These are phyloP conservation scores for Chloropsis cyanopogon DNA, from an alignment of 2,113 vertebrate genomes.

Conservation along the genomic window DNA sequence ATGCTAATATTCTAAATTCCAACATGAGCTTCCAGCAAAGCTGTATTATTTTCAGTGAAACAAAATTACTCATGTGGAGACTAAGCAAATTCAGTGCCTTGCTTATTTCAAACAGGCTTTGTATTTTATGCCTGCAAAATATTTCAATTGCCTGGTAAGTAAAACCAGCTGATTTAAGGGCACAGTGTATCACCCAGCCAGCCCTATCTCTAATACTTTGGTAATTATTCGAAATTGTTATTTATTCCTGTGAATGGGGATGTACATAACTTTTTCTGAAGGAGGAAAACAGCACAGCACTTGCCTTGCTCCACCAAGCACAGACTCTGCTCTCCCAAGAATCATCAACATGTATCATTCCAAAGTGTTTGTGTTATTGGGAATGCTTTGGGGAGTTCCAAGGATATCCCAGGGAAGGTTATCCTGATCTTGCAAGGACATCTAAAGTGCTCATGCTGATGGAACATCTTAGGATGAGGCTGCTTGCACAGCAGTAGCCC, in stretches of 20 bases:
- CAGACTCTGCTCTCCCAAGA: not conserved
- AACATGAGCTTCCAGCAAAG: slow-evolving; percentile 7
- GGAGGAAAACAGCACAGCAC: not conserved
- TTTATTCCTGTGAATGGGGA: not conserved
- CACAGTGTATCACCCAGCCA: not conserved
- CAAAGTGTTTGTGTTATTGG: not conserved
- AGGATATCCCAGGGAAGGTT: not conserved
- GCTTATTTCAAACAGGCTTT: not conserved
- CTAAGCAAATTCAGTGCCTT: slow-evolving; percentile 1
- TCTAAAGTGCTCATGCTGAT: not conserved
- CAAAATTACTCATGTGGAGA: slow-evolving; percentile 28
- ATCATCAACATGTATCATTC: fast-evolving
- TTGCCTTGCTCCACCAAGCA: not conserved
- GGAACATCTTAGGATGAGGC: not conserved
- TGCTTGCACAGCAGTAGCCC: not conserved
- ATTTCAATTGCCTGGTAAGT: not conserved
- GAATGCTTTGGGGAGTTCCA: not conserved
- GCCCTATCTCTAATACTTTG: not conserved
- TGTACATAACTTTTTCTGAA: not conserved
- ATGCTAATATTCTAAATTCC: slow-evolving; percentile 24
- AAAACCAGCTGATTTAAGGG: slow-evolving; percentile 11
- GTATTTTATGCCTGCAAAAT: not conserved
- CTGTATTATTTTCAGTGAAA: slow-evolving; percentile 21
- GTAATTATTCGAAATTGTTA: not conserved
- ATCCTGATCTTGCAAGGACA: not conserved